Percentiles rank a stretch among this genome's conserved stretches.
These are phyloP conservation scores for Alouatta palliata DNA, from an alignment of 2,113 vertebrate genomes.

Conservation along the genomic window DNA sequence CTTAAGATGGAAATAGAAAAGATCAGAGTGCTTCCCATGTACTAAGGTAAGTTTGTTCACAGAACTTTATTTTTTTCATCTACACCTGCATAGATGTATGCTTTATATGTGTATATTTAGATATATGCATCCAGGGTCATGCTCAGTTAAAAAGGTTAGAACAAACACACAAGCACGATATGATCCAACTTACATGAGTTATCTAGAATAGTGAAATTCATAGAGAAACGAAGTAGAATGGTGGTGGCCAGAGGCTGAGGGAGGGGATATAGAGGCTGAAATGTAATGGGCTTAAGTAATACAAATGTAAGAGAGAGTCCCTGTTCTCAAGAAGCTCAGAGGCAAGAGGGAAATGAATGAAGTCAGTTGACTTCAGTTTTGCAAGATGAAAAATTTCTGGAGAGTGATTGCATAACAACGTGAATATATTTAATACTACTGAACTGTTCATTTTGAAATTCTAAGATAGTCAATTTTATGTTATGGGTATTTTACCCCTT, in stretches of 20 bases:
- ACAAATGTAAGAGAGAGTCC: background rate
- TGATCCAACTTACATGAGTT: background rate
- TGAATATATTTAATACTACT: background rate
- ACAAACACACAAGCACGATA: background rate
- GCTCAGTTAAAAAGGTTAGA: background rate
- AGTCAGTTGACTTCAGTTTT: background rate
- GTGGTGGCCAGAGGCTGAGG: background rate
- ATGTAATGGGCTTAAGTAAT: background rate
- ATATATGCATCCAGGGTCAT: background rate
- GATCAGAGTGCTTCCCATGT: background rate
- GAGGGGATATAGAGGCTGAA: background rate
- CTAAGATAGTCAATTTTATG: background rate
- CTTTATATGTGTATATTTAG: background rate
- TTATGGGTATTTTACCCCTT: background rate
- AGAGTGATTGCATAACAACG: background rate
- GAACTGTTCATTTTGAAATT: background rate
- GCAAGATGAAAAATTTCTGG: background rate
- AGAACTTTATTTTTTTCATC: background rate
- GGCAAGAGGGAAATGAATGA: background rate
- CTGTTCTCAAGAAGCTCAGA: background rate
- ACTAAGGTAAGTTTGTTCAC: background rate
- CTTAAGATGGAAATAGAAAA: background rate
- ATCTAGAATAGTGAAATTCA: background rate
- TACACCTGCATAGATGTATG: background rate
- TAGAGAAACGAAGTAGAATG: background rate